Conservation (phyloP, 2,888 invertebrate species). For the Adelognathus sp. region DNA sequence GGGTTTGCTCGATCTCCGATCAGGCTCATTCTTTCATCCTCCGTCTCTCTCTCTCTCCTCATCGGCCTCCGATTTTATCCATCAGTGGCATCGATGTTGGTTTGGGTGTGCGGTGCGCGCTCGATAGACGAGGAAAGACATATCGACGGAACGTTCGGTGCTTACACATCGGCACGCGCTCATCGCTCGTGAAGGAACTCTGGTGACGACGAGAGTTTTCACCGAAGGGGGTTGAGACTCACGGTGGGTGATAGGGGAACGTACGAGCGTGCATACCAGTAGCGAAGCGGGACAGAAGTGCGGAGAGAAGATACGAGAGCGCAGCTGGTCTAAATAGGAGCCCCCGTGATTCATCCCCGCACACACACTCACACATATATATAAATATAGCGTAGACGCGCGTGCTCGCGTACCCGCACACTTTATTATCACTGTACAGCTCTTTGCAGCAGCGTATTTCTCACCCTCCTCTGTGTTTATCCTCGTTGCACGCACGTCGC, state of each 20-base stretch:
- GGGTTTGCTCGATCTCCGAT: background rate
- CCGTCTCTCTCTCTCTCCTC: background rate
- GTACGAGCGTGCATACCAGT: no score
- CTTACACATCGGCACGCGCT: conserved; percentile 39
- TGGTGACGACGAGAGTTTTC: conserved; percentile 13
- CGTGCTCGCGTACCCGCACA: conserved; percentile 54
- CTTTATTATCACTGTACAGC: conserved; percentile 48
- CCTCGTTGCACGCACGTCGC: background rate
- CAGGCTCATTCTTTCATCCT: background rate
- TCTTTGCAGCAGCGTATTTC: background rate
- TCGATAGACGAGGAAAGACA: conserved; percentile 8
- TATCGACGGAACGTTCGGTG: conserved; percentile 2
- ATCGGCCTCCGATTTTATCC: background rate
- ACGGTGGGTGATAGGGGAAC: conserved; percentile 47
- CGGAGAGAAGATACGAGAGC: conserved; percentile 54
- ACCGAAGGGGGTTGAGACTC: conserved; percentile 42
- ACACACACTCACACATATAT: background rate
- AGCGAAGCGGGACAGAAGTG: conserved; percentile 24
- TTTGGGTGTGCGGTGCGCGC: no score
- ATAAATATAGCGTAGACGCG: conserved; percentile 23
- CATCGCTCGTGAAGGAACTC: background rate
- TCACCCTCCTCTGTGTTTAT: background rate
- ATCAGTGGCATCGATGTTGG: background rate
- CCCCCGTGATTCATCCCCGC: conserved; percentile 20
- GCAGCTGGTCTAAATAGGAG: conserved; percentile 56